Evolutionary conservation across 1,140 invertebrate species (phyloP).

Genomic region (Pseudomyrmex sp.): DNA sequence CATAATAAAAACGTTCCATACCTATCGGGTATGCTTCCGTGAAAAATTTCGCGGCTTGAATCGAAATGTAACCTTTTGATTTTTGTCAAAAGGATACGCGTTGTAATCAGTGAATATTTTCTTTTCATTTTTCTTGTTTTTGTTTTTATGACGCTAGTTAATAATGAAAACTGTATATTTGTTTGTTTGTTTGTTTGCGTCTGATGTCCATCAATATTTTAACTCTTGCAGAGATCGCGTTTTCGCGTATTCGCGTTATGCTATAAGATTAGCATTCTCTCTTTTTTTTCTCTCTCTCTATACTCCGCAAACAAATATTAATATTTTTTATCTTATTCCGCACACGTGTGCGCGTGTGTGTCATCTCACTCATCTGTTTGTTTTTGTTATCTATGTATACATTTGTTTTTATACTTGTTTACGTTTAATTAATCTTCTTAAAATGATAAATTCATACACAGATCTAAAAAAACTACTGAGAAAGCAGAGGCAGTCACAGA

Average conservation of each 20-base stretch:
- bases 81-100: not conserved
- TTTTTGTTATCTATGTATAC: constrained; percentile 11
- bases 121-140: not conserved
- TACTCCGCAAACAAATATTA: not conserved
- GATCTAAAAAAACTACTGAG: too few species aligned
- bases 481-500: too few species aligned
- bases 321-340: constrained; percentile 16
- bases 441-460: not conserved
- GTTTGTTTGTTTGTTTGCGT: not conserved
- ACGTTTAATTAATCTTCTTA: constrained; percentile 28
- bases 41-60: constrained; percentile 47
- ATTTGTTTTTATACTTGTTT: constrained; percentile 5
- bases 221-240: not conserved
- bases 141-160: not conserved
- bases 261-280: not conserved
- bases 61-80: constrained; percentile 4
- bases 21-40: constrained; percentile 25
- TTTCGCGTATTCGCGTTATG: not conserved
- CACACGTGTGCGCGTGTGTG: too few species aligned
- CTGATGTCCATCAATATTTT: not conserved
- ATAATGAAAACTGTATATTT: not conserved
- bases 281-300: not conserved
- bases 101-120: not conserved
- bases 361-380: constrained; percentile 3
- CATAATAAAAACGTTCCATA: constrained; percentile 83